These are phyloP conservation scores for Eurosta solidaginis DNA, from an alignment of 1,140 invertebrate genomes.

Conservation along the genomic window DNA sequence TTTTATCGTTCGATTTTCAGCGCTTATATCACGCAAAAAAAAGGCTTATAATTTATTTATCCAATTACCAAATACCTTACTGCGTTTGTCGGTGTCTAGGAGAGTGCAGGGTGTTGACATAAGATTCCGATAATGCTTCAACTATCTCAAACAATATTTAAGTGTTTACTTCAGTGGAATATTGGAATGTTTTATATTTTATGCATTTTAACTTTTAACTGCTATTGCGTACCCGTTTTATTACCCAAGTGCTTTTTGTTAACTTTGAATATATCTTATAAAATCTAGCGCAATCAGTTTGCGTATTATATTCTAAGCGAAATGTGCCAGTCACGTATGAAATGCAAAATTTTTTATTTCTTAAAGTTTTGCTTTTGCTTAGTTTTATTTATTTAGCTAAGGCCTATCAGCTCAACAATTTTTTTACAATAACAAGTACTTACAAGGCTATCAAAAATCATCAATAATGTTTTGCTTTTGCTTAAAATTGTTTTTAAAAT, in stretches of 20 bases:
- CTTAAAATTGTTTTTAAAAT: too few species aligned
- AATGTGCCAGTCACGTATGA: not conserved
- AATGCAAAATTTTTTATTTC: too few species aligned
- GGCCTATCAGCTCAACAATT: not conserved
- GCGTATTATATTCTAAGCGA: not conserved
- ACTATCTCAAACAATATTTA: not conserved
- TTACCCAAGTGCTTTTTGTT: not conserved
- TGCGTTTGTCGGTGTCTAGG: not conserved
- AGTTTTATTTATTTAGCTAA: not conserved
- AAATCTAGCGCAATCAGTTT: not conserved
- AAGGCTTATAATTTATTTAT: too few species aligned
- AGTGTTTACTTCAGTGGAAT: not conserved
- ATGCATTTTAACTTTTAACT: not conserved
- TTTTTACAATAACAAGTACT: not conserved
- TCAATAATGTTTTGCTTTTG: too few species aligned
- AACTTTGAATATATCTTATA: not conserved
- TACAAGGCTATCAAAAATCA: not conserved
- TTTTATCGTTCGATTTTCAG: too few species aligned
- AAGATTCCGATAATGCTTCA: constrained; percentile 2
- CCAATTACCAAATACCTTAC: too few species aligned
- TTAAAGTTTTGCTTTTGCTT: too few species aligned
- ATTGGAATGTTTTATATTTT: constrained; percentile 4
- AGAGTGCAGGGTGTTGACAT: not conserved
- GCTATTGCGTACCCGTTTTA: not conserved
- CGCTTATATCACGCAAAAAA: too few species aligned